Evolutionary conservation across 2,113 vertebrate species (phyloP).

Genomic region (Verasper variegatus): DNA sequence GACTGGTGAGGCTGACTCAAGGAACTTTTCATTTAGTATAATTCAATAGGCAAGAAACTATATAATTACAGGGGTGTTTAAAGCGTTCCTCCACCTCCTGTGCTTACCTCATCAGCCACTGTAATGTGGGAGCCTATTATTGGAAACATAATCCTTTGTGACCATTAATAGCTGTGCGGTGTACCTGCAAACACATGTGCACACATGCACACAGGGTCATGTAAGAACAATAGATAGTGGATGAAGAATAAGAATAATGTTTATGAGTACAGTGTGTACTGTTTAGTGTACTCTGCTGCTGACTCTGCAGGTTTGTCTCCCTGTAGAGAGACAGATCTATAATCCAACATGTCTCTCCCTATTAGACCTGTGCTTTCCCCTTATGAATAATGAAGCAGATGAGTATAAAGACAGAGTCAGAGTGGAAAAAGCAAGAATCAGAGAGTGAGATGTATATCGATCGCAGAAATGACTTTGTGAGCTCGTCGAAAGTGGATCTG

Average conservation of each 20-base stretch:
- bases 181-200: constrained; percentile 7
- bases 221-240: background rate
- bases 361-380: constrained; percentile 13
- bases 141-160: constrained; percentile 62
- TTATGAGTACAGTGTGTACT: background rate
- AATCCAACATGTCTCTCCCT: constrained; percentile 14
- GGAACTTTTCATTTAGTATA: background rate
- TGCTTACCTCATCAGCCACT: constrained; percentile 59
- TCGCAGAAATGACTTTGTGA: background rate
- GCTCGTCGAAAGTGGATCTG: background rate
- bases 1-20: background rate
- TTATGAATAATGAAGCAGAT: constrained; percentile 32
- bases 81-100: background rate
- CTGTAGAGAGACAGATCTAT: constrained; percentile 8
- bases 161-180: constrained; percentile 44
- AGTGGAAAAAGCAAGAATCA: background rate
- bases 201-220: background rate
- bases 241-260: background rate
- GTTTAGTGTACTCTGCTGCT: background rate
- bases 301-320: too few species aligned
- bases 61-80: background rate
- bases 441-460: background rate
- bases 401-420: background rate
- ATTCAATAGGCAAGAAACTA: constrained; percentile 15
- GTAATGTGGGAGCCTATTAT: constrained; percentile 61